These are phyloP conservation scores for Daktulosphaira vitifoliae DNA, from an alignment of 1,140 invertebrate species.

Conservation along the genomic window DNA sequence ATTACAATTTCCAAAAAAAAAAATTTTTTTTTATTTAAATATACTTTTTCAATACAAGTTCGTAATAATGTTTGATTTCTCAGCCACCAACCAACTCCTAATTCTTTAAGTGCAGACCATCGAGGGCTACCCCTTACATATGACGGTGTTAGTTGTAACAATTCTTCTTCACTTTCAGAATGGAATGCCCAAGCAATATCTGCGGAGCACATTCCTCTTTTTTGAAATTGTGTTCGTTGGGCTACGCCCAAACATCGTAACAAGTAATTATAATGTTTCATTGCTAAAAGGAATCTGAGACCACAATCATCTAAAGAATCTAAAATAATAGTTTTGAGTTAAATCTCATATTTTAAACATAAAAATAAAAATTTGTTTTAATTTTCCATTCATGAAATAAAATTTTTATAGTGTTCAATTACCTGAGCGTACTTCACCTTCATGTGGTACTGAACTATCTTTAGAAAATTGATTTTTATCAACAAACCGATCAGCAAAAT, in stretches of 20 bases:
- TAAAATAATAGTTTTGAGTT: constrained; percentile 39
- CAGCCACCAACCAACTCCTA: constrained; percentile 93
- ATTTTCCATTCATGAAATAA: neutral
- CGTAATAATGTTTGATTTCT: constrained; percentile 73
- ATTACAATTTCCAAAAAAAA: neutral
- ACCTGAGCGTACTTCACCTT: constrained; percentile 52
- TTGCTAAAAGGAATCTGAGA: constrained; percentile 86
- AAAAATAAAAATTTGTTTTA: neutral
- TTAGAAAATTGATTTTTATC: constrained; percentile 61
- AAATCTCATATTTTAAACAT: neutral
- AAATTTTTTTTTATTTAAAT: neutral
- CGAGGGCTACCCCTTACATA: constrained; percentile 72
- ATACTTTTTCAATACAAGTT: constrained; percentile 76
- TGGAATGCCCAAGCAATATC: constrained; percentile 99
- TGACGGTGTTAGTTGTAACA: constrained; percentile 81
- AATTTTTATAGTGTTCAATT: neutral
- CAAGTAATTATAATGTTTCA: constrained; percentile 97
- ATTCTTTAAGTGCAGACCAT: constrained; percentile 86
- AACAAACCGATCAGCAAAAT: constrained; percentile 74
- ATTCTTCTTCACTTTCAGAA: constrained; percentile 93
- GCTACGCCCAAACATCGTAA: constrained; percentile 77
- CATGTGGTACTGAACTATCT: constrained; percentile 56
- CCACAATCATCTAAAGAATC: constrained; percentile 97
- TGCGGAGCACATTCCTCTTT: constrained; percentile 80
- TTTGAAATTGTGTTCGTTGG: constrained; percentile 77